Percentiles rank a stretch among this genome's conserved stretches.
phyloP scores from a whole-genome alignment of 2,797 vertebrate species.

The Mastacembelus armatus region DNA sequence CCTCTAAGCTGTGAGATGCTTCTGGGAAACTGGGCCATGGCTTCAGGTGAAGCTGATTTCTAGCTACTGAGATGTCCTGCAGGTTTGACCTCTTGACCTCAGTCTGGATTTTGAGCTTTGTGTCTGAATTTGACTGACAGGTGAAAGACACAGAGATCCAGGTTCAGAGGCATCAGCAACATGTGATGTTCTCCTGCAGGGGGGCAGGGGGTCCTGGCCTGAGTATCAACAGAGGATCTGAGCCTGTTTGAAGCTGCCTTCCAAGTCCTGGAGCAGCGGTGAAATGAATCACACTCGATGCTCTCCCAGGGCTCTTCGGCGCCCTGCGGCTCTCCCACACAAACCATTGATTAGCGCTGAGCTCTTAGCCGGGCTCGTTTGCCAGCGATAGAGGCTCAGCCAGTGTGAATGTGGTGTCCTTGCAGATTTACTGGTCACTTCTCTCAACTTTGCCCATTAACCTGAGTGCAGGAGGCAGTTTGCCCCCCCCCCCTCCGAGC shows the following conservation, averaged over 20 bases:
- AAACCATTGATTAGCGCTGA: slow-evolving; percentile 65
- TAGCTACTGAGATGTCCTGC: too few relatives aligned
- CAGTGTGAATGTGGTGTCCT: slow-evolving; percentile 81
- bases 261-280: slow-evolving; percentile 28
- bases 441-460: slow-evolving; percentile 88
- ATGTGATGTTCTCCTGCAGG: too few relatives aligned
- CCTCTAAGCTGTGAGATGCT: too few relatives aligned
- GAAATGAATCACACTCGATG: slow-evolving; percentile 62
- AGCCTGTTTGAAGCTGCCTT: slow-evolving; percentile 23
- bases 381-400: slow-evolving; percentile 59
- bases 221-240: slow-evolving; percentile 4
- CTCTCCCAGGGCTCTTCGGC: slow-evolving; percentile 27
- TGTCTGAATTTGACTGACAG: too few relatives aligned
- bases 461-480: slow-evolving; percentile 86
- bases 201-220: slow-evolving; percentile 7
- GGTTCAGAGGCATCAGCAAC: too few relatives aligned
- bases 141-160: too few relatives aligned
- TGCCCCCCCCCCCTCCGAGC: slow-evolving; percentile 73
- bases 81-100: too few relatives aligned
- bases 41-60: too few relatives aligned
- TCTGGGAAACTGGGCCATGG: too few relatives aligned
- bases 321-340: slow-evolving; percentile 29
- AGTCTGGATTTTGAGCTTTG: too few relatives aligned
- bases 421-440: slow-evolving; percentile 87
- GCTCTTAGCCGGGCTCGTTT: slow-evolving; percentile 67